Evolutionary conservation across 2,888 invertebrate species (phyloP).

Genomic region (Tipula vernalis): DNA sequence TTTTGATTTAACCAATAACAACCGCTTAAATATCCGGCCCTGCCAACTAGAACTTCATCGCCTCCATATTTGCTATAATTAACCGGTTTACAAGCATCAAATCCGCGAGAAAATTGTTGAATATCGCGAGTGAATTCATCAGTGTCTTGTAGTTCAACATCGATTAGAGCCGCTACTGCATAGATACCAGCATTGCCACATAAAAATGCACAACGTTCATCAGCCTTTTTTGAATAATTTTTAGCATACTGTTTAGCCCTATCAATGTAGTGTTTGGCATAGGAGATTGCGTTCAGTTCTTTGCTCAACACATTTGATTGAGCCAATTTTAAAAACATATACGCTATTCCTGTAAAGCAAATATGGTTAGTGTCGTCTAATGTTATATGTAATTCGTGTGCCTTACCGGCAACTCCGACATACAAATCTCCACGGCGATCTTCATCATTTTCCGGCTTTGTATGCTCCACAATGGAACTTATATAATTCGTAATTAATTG

Average conservation of each 20-base stretch:
- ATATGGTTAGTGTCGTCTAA: background rate
- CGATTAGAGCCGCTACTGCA: conserved; percentile 55
- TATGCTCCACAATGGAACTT: background rate
- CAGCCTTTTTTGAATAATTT: conserved; percentile 35
- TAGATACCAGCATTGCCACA: conserved; percentile 70
- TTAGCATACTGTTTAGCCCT: conserved; percentile 44
- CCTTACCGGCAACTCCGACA: conserved; percentile 30
- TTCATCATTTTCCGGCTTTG: background rate
- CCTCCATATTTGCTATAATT: conserved; percentile 53
- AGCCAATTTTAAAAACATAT: conserved; percentile 59
- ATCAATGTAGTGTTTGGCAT: conserved; percentile 47
- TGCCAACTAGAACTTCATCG: conserved; percentile 76
- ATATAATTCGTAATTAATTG: background rate
- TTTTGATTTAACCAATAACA: conserved; percentile 52
- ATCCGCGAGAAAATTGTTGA: conserved; percentile 29
- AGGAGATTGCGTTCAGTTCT: conserved; percentile 41
- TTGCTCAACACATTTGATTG: conserved; percentile 37
- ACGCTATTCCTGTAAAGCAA: conserved; percentile 47
- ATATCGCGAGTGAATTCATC: conserved; percentile 33
- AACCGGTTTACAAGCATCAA: conserved; percentile 37
- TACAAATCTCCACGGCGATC: conserved; percentile 29
- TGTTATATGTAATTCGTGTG: background rate
- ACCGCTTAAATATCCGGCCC: conserved; percentile 71
- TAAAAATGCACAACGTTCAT: conserved; percentile 57
- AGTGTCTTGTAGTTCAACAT: conserved; percentile 35